Base-by-base conservation (phyloP, 2,113 vertebrate species). In the Solea senegalensis region DNA sequence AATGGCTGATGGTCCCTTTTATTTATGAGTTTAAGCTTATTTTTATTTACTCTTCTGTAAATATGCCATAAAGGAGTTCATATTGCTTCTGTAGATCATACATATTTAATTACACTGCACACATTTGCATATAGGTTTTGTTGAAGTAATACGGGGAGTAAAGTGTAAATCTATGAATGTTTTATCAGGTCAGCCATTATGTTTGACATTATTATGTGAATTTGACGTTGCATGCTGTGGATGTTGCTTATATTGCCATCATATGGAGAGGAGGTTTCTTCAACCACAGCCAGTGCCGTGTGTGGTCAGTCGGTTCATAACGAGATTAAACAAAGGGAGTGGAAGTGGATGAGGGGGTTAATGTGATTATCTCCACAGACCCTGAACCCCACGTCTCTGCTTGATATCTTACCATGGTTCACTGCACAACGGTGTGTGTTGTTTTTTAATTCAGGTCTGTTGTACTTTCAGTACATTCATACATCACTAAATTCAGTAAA, bases 1-100 rank as follows among this genome's bases (percentile, higher is more conserved):
- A 66, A 8, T 73, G 61, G 52, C 55, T 52, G 68, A 41, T 15
- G 65, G 53, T 72, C 10, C 16, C 14, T 34, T 68, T 74, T 48
- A 72, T 68, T 59, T 64, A 53, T 53, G 7, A 68, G 26, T 57
- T 45, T 72, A 15, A 65, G 27, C 21, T 10, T 52, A 43, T 74
- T 68, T 74, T 51, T 48, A 77, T 71, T 26, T 44, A 15, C 5
- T 34, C 2, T 34, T 34, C 34, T 34, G 2, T 34, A 34, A 34
- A 34, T 34, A 34, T 34, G 34, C 34, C 34, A 34, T 6, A 34
- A 34, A 34, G 34, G 34, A 34, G 34, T 34, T 34, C 34, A 34
- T 34, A 3, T 34, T 34, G 34, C 34, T 34, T 34, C 34, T 34
- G 34, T 34, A 34, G 34, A 34, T 34, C 34, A 34, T 34, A 34